A percentile compares a stretch with the other conserved stretches of the same genome.
Conservation (phyloP, 2,888 invertebrate genomes). For the Platypus cylindrus region DNA sequence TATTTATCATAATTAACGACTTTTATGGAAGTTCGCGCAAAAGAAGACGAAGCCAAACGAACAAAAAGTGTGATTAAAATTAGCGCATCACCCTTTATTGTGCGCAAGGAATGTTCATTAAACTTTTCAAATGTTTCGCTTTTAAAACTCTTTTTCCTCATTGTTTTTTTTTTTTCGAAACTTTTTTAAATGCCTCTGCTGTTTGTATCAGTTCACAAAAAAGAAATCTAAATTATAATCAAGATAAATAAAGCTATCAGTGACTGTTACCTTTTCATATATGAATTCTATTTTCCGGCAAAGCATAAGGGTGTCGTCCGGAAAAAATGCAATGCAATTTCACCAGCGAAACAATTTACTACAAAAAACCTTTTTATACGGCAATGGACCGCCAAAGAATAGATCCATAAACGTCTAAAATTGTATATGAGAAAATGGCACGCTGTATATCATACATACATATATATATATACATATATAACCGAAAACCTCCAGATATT, state of each 20-base stretch:
- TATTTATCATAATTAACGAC: constrained; percentile 40
- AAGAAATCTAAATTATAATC: constrained; percentile 2
- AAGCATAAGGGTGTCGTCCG: too few species aligned
- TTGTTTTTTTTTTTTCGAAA: constrained; percentile 1
- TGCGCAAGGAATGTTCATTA: constrained; percentile 23
- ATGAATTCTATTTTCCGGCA: background rate
- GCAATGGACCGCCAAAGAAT: constrained; percentile 16
- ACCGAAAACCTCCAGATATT: constrained; percentile 31
- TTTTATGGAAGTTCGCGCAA: constrained; percentile 34
- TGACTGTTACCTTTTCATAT: background rate
- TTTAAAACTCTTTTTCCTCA: constrained; percentile 7
- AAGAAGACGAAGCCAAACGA: constrained; percentile 31
- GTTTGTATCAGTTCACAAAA: too few species aligned
- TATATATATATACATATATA: too few species aligned
- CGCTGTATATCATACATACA: constrained; percentile 35
- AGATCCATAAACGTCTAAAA: constrained; percentile 29
- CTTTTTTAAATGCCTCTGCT: too few species aligned
- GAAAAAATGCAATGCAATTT: constrained; percentile 15
- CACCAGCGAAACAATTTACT: constrained; percentile 11
- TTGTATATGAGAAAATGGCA: constrained; percentile 30
- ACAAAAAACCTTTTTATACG: constrained; percentile 13
- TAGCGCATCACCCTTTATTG: constrained; percentile 27
- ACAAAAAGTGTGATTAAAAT: constrained; percentile 33
- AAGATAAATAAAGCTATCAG: too few species aligned
- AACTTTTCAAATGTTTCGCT: constrained; percentile 8